Base-by-base conservation (phyloP, 2,113 vertebrate genomes). In the Corythaixoides concolor region DNA sequence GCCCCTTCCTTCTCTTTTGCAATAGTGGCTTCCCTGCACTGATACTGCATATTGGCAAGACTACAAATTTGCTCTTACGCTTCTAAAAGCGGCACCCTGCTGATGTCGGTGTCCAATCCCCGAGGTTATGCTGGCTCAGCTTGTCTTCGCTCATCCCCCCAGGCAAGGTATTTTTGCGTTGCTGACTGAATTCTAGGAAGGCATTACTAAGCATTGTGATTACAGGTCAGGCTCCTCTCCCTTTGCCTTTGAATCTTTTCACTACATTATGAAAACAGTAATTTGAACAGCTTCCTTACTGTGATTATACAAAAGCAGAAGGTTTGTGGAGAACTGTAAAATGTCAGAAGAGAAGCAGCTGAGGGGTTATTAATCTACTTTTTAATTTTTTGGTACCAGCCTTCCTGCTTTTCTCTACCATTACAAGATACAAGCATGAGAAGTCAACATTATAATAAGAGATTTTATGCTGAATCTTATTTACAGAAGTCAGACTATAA, bases 181-280 rank as follows among this genome's bases (percentile, higher is more conserved):
- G 95, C 95, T 91, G 93, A 73, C 86, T 95, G 95, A 96, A 89
- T 89, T 76, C 74, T 72, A 95, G 91, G 84, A 96, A 95, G 94
- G 84, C 95, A 94, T 97, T 96, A 95, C 95, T 95, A 97, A 97
- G 96, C 96, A 94, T 66, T 95, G 92, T 93, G 95, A 94, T 95
- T 94, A 94, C 97, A 96, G 96, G 94, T 95, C 96, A 96, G 84
- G 74, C 77, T 94, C 82, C 79, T 76, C 91, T 87, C 92, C 84
- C 84, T 92, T 76, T 53, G 90, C 95, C 85, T 93, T 93, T 92
- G 72, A 80, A 91, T 95, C 86, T 89, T 87, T 88, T 55, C 0
- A 8, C 77, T 80, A 83, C 84, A 74, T 94, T 94, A 88, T 70
- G 89, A 88, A 96, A 97, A 95, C 77, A 94, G 93, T 95, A 88